These are phyloP conservation scores for Drosophila picticornis DNA, from an alignment of 2,888 invertebrate species.

Conservation along the genomic window DNA sequence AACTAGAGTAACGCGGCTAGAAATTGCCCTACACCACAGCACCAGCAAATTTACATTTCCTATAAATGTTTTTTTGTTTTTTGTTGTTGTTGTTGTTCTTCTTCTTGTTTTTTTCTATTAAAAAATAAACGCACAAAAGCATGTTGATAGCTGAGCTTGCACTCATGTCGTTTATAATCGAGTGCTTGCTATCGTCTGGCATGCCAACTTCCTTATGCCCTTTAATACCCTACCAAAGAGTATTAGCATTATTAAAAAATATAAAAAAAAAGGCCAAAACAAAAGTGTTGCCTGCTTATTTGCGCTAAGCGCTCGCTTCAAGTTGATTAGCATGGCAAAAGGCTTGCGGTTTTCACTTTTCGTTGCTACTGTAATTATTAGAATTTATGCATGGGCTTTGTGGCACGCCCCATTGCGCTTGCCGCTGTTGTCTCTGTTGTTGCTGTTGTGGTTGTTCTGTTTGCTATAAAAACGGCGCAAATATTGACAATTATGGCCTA, in stretches of 20 bases:
- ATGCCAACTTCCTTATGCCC: neutral
- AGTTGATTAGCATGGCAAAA: conserved; percentile 77
- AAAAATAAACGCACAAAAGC: neutral
- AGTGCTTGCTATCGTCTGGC: neutral
- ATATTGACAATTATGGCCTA: conserved; percentile 82
- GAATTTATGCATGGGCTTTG: conserved; percentile 65
- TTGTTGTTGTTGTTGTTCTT: no score
- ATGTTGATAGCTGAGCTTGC: no score
- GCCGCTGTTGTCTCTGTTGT: conserved; percentile 1
- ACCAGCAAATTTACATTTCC: neutral
- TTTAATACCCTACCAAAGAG: conserved; percentile 5
- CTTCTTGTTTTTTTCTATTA: neutral
- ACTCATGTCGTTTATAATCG: neutral
- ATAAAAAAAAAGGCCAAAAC: conserved; percentile 19
- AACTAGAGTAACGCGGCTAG: conserved; percentile 22
- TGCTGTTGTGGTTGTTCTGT: conserved; percentile 25
- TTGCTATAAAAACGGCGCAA: conserved; percentile 59
- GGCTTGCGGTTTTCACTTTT: conserved; percentile 35
- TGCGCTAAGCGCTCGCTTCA: conserved; percentile 48
- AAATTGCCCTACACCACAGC: conserved; percentile 30
- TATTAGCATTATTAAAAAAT: conserved; percentile 23
- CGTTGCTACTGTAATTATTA: conserved; percentile 72
- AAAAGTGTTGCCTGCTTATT: conserved; percentile 57
- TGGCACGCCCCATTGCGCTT: conserved; percentile 18
- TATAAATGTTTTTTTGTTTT: neutral